phyloP scores from a whole-genome alignment of 2,113 vertebrate species.

The Lipophrys pholis region DNA sequence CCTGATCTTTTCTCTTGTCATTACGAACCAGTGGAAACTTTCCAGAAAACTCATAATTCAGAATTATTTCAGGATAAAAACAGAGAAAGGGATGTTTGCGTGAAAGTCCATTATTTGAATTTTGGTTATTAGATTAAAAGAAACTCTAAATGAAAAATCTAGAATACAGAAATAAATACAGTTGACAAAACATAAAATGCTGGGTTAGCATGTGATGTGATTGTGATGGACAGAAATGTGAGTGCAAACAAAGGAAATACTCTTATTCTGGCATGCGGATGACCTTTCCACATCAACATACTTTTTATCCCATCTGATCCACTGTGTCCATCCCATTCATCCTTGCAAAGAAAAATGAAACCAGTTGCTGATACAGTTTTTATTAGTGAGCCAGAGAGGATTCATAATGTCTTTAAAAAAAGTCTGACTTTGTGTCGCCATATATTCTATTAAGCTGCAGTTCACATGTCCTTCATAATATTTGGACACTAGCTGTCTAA shows the following conservation, averaged over 20 bases:
- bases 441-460: constrained; percentile 60
- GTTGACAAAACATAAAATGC: background rate
- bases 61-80: constrained; percentile 79
- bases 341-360: constrained; percentile 2
- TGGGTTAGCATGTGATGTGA: no score
- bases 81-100: constrained; percentile 53
- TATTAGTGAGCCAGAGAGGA: constrained; percentile 10
- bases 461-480: constrained; percentile 67
- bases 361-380: background rate
- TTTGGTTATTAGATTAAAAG: no score
- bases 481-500: constrained; percentile 74
- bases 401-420: constrained; percentile 35
- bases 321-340: background rate
- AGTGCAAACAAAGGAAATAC: background rate
- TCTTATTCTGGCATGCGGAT: background rate
- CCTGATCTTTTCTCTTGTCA: constrained; percentile 67
- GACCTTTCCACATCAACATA: constrained; percentile 22
- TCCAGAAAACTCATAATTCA: constrained; percentile 87
- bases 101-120: background rate
- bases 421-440: constrained; percentile 18
- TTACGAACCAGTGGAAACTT: constrained; percentile 86
- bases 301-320: constrained; percentile 3
- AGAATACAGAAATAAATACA: background rate
- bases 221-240: background rate
- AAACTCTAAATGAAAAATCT: no score